Conservation (phyloP, 2,113 vertebrate genomes). For the Chloebia gouldiae region DNA sequence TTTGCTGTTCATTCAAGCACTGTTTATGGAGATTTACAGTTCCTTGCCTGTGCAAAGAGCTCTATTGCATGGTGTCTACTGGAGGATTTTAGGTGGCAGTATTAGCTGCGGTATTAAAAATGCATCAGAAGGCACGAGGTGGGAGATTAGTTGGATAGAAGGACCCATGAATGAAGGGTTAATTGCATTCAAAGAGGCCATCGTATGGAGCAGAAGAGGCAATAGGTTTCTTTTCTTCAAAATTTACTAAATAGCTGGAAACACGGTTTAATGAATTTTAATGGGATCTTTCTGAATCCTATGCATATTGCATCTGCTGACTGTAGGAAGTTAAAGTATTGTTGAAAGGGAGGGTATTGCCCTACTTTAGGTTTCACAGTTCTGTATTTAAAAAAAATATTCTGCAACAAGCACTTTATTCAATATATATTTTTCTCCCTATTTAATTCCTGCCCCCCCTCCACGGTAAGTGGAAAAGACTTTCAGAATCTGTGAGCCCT, state of each 20-base stretch:
- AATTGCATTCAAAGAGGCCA: slow-evolving; percentile 68
- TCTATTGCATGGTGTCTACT: slow-evolving; percentile 13
- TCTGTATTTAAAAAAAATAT: slow-evolving; percentile 54
- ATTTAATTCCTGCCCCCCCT: slow-evolving; percentile 3
- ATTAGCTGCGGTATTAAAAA: slow-evolving; percentile 54
- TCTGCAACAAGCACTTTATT: slow-evolving; percentile 59
- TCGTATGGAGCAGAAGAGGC: slow-evolving; percentile 42
- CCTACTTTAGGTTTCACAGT: slow-evolving; percentile 66
- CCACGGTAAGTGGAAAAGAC: not conserved
- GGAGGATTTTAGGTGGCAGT: slow-evolving; percentile 46
- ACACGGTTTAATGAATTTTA: slow-evolving; percentile 70
- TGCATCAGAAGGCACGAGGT: slow-evolving; percentile 6
- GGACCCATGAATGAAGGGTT: slow-evolving; percentile 66
- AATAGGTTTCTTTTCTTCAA: slow-evolving; percentile 69
- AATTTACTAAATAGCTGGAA: slow-evolving; percentile 71
- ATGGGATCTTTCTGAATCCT: slow-evolving; percentile 68
- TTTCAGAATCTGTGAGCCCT: slow-evolving; percentile 1
- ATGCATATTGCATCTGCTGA: slow-evolving; percentile 70
- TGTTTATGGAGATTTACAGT: slow-evolving; percentile 66
- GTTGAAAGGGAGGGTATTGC: slow-evolving; percentile 64
- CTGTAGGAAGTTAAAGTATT: slow-evolving; percentile 68
- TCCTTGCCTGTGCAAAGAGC: slow-evolving; percentile 19
- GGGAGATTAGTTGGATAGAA: slow-evolving; percentile 61
- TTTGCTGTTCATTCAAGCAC: slow-evolving; percentile 58
- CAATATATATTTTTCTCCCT: slow-evolving; percentile 51